Base-by-base conservation (phyloP, 2,113 vertebrate genomes). In the Aegithalos caudatus region DNA sequence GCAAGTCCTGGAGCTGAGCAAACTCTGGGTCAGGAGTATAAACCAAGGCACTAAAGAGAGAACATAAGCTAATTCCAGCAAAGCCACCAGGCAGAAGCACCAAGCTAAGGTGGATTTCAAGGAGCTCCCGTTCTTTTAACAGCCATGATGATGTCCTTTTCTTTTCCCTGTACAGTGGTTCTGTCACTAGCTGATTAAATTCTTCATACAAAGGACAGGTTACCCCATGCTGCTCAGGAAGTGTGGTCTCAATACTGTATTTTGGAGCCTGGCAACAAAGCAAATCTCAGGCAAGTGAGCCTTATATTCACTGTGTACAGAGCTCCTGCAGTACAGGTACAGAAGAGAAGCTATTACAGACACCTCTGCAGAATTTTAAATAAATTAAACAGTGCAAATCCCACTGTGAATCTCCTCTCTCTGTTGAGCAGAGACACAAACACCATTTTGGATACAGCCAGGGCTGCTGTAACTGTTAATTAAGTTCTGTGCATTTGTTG, bases 401-500 rank as follows among this genome's bases (percentile, higher is more conserved):
- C 82, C 69, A 47, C 51, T 17, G 90, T 60, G 61, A 83, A 74
- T 53, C 72, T 51, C 77, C 50, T 61, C 44, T 91, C 40, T 73
- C 38, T 79, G 42, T 38, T 14, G 48, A 90, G 51, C 9, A 11
- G 67, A 76, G 81, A 61, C 64, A 84, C 40, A 58, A 12, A 50
- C 58, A 74, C 56, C 5, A 2, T 71, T 58, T 21, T 93, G 48
- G 54, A 90, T 96, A 42, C 37, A 50, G 45, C 25, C 60, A 81
- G 82, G 40, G 69, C 72, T 92, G 85, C 79, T 96, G 47, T 57
- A 93, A 74, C 35, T 87, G 70, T 79, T 91, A 81, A 94, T 89
- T 91, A 91, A 94, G 76, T 86, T 76, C 82, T 60, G 67, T 86
- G 38, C 64, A 38, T 93, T 92, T 90, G 91, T 58, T 93, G 90